Evolutionary conservation across 1,140 invertebrate genomes (phyloP).

Genomic region (Zelostemma sp.): DNA sequence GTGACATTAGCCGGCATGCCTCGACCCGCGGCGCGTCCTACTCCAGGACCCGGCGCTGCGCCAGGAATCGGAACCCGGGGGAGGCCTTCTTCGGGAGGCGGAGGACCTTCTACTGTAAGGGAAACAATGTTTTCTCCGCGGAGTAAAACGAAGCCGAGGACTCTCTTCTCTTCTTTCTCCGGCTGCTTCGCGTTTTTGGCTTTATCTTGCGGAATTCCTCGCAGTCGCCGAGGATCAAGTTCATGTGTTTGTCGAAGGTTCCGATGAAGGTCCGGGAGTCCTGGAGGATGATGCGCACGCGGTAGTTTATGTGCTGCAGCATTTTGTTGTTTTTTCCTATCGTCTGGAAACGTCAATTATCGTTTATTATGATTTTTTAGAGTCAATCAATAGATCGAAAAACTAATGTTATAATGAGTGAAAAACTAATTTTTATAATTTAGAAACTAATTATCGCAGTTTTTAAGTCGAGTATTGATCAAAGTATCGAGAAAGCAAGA

Average conservation of each 20-base stretch:
- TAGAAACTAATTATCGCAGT: too few species aligned
- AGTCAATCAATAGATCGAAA: too few species aligned
- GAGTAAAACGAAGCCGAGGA: constrained; percentile 94
- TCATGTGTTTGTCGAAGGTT: constrained; percentile 97
- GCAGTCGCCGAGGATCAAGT: constrained; percentile 95
- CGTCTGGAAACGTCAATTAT: constrained; percentile 81
- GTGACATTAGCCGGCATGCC: constrained; percentile 82
- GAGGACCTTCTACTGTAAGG: constrained; percentile 97
- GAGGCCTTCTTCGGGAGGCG: constrained; percentile 96
- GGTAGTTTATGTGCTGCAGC: constrained; percentile 97
- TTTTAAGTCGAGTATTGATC: too few species aligned
- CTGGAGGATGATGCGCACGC: constrained; percentile 97
- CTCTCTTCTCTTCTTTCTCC: constrained; percentile 96
- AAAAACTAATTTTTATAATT: too few species aligned
- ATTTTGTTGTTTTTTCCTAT: constrained; percentile 99
- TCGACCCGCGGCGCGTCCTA: constrained; percentile 89
- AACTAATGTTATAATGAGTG: too few species aligned
- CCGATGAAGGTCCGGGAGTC: constrained; percentile 98
- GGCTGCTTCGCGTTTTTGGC: constrained; percentile 84
- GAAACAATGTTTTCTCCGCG: constrained; percentile 98
- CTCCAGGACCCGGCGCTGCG: constrained; percentile 87
- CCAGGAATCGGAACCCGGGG: constrained; percentile 95
- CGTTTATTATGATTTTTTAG: too few species aligned
- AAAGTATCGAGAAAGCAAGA: too few species aligned
- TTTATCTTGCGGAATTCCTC: constrained; percentile 95